Evolutionary conservation across 2,113 vertebrate species (phyloP).

Genomic region (Ariopsis seemanni): DNA sequence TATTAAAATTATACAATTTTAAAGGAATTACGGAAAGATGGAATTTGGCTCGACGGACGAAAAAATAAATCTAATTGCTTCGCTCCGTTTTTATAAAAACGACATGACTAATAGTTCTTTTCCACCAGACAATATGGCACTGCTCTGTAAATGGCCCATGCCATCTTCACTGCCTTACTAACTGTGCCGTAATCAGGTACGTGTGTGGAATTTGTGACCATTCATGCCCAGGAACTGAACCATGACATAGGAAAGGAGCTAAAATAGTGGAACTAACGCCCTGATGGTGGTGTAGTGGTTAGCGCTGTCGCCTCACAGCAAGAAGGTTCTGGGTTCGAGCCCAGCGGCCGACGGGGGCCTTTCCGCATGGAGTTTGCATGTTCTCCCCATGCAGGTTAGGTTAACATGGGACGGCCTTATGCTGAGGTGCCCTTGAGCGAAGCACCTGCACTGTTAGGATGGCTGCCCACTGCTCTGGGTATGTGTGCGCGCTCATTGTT

Average conservation of each 20-base stretch:
- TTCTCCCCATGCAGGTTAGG: too few relatives aligned
- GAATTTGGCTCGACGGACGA: background rate
- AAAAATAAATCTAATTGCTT: background rate
- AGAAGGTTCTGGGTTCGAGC: too few relatives aligned
- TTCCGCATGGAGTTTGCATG: too few relatives aligned
- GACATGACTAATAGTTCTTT: background rate
- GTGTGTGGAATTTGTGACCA: background rate
- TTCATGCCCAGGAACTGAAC: background rate
- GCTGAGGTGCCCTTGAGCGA: too few relatives aligned
- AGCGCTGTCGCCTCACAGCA: too few relatives aligned
- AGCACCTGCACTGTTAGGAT: too few relatives aligned
- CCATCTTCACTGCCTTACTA: background rate
- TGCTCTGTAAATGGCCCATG: background rate
- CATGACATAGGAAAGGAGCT: background rate
- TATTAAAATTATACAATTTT: slow-evolving; percentile 10
- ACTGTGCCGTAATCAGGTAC: background rate
- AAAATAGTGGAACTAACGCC: background rate
- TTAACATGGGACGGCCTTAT: too few relatives aligned
- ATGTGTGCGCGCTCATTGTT: too few relatives aligned
- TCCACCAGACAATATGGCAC: background rate
- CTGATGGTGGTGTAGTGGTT: too few relatives aligned
- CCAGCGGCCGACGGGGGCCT: too few relatives aligned
- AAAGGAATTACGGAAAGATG: background rate
- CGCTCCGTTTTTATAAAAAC: background rate
- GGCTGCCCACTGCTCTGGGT: too few relatives aligned